phyloP scores from a whole-genome alignment of 1,140 invertebrate species.

The Euura lappo region DNA sequence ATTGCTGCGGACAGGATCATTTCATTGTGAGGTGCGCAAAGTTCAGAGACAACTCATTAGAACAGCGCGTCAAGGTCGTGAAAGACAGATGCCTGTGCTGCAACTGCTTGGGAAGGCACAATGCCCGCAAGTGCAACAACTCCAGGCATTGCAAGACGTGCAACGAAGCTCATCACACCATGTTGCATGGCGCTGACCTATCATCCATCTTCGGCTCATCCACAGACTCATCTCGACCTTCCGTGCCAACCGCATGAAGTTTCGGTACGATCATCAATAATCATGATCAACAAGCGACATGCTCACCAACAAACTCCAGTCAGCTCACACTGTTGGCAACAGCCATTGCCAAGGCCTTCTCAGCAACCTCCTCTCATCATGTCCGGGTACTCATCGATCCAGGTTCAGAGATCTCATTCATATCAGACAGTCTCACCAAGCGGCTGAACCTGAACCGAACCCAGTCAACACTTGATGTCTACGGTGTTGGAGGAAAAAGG shows the following conservation, averaged over 20 bases:
- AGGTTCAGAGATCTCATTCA: constrained; percentile 20
- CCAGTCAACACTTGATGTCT: not conserved
- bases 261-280: not conserved
- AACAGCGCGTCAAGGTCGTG: not conserved
- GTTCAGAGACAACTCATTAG: not conserved
- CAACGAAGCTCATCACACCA: constrained; percentile 9
- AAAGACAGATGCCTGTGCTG: constrained; percentile 16
- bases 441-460: not conserved
- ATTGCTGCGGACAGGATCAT: constrained; percentile 9
- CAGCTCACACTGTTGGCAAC: constrained; percentile 18
- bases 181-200: constrained; percentile 15
- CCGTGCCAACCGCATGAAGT: not conserved
- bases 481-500: not conserved
- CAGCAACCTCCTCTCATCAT: constrained; percentile 2
- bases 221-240: not conserved
- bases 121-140: constrained; percentile 1
- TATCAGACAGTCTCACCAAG: constrained; percentile 16
- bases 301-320: not conserved
- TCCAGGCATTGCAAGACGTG: not conserved
- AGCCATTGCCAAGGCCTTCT: constrained; percentile 8
- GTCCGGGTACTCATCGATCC: constrained; percentile 21
- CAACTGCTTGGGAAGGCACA: constrained; percentile 17
- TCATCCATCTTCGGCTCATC: not conserved
- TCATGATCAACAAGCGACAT: not conserved
- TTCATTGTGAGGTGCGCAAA: too few relatives aligned